A percentile compares a stretch with the other conserved stretches of the same genome.
These are phyloP conservation scores for Ceyx erithaca DNA, from an alignment of 2,797 vertebrate species.

Conservation along the genomic window DNA sequence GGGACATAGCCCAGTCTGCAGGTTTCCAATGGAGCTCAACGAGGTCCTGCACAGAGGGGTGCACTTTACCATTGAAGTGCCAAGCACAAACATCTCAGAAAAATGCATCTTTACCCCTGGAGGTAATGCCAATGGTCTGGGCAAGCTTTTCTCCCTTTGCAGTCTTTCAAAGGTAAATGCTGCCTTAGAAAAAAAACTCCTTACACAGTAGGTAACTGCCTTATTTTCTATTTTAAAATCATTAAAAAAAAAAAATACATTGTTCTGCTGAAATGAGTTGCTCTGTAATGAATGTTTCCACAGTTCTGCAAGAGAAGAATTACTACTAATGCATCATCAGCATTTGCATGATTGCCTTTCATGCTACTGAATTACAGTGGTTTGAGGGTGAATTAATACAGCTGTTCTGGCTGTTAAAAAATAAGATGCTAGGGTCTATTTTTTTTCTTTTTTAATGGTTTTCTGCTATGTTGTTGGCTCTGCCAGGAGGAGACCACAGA, in stretches of 20 bases:
- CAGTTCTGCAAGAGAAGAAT: background rate
- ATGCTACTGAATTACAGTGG: background rate
- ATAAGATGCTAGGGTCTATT: background rate
- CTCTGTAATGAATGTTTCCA: background rate
- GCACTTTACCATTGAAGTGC: background rate
- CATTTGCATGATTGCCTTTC: background rate
- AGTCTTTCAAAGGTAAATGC: background rate
- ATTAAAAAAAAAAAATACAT: background rate
- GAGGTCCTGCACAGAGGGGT: background rate
- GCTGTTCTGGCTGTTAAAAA: background rate
- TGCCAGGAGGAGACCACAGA: background rate
- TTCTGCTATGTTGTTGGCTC: background rate
- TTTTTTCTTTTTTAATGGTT: background rate
- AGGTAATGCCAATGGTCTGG: conserved; percentile 31
- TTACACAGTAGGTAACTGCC: background rate
- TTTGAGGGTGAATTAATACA: background rate
- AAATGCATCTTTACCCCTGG: background rate
- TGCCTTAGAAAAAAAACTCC: background rate
- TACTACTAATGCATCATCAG: background rate
- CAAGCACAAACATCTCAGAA: conserved; percentile 22
- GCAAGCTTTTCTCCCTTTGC: background rate
- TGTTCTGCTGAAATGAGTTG: background rate
- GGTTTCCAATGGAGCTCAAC: background rate
- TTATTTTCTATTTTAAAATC: background rate
- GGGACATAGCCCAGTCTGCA: background rate